Evolutionary conservation across 2,888 invertebrate species (phyloP).

Genomic region (Himalopsyche kuldschensis): DNA sequence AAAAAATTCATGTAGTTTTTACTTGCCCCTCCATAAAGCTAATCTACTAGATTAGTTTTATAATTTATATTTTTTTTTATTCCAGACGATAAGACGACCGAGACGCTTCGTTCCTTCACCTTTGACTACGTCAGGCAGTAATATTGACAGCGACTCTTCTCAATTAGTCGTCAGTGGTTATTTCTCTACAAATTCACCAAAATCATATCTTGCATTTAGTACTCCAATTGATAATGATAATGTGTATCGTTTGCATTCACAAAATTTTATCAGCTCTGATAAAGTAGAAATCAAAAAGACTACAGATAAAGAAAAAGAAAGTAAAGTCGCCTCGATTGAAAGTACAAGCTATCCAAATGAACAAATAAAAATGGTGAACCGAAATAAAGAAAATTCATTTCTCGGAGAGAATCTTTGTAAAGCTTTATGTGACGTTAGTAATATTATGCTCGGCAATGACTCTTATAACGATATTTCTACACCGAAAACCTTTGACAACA

Average conservation of each 20-base stretch:
- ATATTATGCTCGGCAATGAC: neutral
- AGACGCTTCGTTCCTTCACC: neutral
- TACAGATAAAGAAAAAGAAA: too few relatives aligned
- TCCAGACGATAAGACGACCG: constrained; percentile 10
- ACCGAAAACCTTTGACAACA: neutral
- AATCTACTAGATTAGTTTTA: neutral
- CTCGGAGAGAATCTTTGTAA: too few relatives aligned
- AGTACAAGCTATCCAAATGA: neutral
- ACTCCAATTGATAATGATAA: neutral
- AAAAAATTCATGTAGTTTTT: neutral
- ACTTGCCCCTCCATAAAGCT: neutral
- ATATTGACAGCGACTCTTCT: neutral
- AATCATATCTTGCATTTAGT: neutral
- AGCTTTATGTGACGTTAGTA: neutral
- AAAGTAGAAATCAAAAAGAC: neutral
- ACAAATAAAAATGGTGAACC: neutral
- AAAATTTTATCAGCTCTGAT: neutral
- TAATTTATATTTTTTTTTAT: neutral
- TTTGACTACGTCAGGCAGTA: neutral
- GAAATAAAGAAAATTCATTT: neutral
- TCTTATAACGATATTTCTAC: neutral
- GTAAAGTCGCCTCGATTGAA: neutral
- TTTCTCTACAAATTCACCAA: neutral
- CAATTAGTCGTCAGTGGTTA: neutral
- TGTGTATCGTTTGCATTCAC: neutral